Base-by-base conservation (phyloP, 2,797 vertebrate genomes). In the Enteromius unitaeniatus region DNA sequence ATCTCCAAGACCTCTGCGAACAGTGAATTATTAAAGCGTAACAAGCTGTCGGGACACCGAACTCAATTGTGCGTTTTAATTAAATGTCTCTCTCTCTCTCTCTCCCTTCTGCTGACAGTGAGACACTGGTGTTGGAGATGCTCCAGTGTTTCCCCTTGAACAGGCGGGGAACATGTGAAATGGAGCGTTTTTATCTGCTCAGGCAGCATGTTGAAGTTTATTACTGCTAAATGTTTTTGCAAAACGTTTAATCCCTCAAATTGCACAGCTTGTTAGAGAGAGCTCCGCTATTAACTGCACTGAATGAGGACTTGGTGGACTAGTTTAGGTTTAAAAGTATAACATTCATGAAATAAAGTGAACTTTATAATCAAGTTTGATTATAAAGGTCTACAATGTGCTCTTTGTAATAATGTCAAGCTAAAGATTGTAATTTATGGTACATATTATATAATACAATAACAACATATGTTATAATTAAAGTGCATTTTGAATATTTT, bases 11-110 rank as follows among this genome's bases (percentile, higher is more conserved):
- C 88, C 83, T 89, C 86, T 68, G 73, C 34, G 26, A 84, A 90
- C 76, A 15, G 87, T 93, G 84, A 94, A 94, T 94, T 81, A 93
- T 93, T 93, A 86, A 94, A 89, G 77, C 78, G 81, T 88, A 93
- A 94, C 93, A 94, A 92, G 90, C 87, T 91, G 88, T 88, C 68
- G 84, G 88, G 89, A 92, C 68, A 67, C 88, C 88, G 88, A 90
- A 89, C 89, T 88, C 89, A 88, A 81, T 83, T 81, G 79, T 76
- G 83, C 65, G 53, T 92, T 93, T 92, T 90, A 91, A 93, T 91
- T 90, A 92, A 89, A 89, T 67, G 80, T n/a, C n/a, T n/a, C n/a
- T 89, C 79, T 60, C 67, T 26, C 53, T 72, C 7, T 65, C 8
- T 10, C 47, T 69, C 47, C 10, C 3, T 28, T 42, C 13, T 70